Base-by-base conservation (phyloP, 2,888 invertebrate species). In the Leptopilina syphax region DNA sequence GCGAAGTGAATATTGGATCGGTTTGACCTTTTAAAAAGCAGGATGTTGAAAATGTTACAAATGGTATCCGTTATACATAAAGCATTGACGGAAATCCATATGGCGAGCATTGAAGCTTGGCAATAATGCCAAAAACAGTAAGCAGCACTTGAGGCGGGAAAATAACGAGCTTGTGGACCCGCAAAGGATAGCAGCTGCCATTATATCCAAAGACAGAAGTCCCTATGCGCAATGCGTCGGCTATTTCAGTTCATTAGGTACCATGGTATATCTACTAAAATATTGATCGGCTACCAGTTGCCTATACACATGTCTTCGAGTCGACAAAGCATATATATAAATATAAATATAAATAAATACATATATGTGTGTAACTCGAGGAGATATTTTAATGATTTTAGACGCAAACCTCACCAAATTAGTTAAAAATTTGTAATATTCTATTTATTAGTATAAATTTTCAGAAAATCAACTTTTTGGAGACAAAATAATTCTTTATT, bases 191-290 rank as follows among this genome's bases (percentile, higher is more conserved):
- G 79, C 81, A 82, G 79, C 78, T 79, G 67, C 82, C 79, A 81
- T 81, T 82, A 79, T 81, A 70, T 79, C 82, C 81, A 81, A 81
- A 82, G 82, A 77, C 77, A 82, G 80, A 81, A 82, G 77, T 81
- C 73, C 82, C 73, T 79, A 78, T 79, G 60, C 70, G 81, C 81
- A 77, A 77, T 60, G 78, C 70, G 60, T 67, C 47, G 66, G 65
- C 54, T 73, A 57, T 80, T 80, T 80, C 63, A 68, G 80, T 77
- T 80, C 80, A 80, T 77, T 80, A 80, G 54, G 34, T 68, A 68
- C 34, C 63, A 34, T 57, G 65, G 50, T 65, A 66, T 77, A 54
- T 65, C 65, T 47, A 66, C 79, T 79, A 77, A 79, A 79, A 79
- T 79, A 79, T 79, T 57, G 65, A 76, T 77, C 66, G 65, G 77